Percentiles rank a stretch among this genome's conserved stretches.
phyloP scores from a whole-genome alignment of 2,113 vertebrate genomes.

The Cervus canadensis region DNA sequence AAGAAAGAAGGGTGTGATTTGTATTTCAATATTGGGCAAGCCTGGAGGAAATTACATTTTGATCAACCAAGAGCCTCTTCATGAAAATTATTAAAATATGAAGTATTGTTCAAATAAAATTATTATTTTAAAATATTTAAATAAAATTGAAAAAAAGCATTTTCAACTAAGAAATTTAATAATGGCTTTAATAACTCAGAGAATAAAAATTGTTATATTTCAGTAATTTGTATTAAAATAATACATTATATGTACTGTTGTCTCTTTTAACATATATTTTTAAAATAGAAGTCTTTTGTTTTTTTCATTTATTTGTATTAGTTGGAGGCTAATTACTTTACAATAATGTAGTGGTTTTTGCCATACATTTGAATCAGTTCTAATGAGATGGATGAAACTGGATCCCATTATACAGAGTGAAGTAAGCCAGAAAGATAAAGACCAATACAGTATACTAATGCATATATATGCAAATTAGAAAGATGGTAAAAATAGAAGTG shows the following conservation, averaged over 20 bases:
- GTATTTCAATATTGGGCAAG: neutral
- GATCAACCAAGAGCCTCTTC: neutral
- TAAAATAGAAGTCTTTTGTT: neutral
- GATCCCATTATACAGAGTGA: too few species aligned
- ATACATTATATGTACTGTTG: neutral
- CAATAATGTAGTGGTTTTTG: too few species aligned
- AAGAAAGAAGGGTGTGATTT: neutral
- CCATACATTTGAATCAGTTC: too few species aligned
- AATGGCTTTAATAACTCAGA: neutral
- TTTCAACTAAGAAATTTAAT: neutral
- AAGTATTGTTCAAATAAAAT: neutral
- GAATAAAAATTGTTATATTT: neutral
- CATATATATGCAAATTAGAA: too few species aligned
- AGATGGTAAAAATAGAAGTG: too few species aligned
- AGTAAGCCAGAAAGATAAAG: too few species aligned
- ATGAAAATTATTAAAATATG: neutral
- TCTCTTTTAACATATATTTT: neutral
- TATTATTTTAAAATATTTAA: neutral
- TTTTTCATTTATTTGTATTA: neutral
- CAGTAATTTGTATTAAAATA: neutral
- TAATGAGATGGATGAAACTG: too few species aligned
- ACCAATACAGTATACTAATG: too few species aligned
- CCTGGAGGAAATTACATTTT: neutral
- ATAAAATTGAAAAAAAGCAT: neutral
- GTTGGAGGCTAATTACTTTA: too few species aligned